Percentiles rank a stretch among this genome's conserved stretches.
phyloP scores from a whole-genome alignment of 2,888 invertebrate genomes.

The Argyra leucocephala region DNA sequence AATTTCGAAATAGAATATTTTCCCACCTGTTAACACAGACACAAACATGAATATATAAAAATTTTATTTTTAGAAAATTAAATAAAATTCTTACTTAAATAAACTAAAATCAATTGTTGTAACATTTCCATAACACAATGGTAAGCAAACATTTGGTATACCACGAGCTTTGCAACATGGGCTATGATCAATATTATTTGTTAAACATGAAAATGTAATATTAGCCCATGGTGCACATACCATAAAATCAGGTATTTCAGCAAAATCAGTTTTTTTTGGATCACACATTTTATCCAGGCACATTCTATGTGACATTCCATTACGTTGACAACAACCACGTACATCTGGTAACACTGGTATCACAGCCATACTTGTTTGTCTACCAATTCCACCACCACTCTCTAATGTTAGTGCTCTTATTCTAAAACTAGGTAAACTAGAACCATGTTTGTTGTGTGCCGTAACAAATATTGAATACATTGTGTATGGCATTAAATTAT shows the following conservation, averaged over 20 bases:
- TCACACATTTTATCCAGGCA: constrained; percentile 74
- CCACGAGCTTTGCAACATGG: constrained; percentile 69
- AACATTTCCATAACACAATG: constrained; percentile 69
- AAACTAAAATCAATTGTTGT: constrained; percentile 69
- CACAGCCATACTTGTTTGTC: constrained; percentile 48
- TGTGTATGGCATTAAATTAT: constrained; percentile 61
- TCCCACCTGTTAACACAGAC: not conserved
- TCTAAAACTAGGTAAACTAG: constrained; percentile 65
- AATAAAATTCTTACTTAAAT: constrained; percentile 57
- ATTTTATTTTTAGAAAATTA: constrained; percentile 1
- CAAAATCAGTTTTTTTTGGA: constrained; percentile 50
- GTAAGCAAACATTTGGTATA: constrained; percentile 63
- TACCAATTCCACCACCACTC: constrained; percentile 46
- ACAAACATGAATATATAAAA: too few relatives aligned
- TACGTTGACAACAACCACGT: constrained; percentile 58
- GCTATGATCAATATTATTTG: constrained; percentile 72
- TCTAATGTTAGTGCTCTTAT: constrained; percentile 61
- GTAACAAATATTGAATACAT: constrained; percentile 74
- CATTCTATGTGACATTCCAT: constrained; percentile 62
- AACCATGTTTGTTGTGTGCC: constrained; percentile 63
- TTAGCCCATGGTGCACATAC: constrained; percentile 83
- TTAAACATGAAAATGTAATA: constrained; percentile 67
- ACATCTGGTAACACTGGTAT: constrained; percentile 68
- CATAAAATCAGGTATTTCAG: constrained; percentile 63
- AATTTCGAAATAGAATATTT: too few relatives aligned